Base-by-base conservation (phyloP, 2,113 vertebrate species). In the Xiphophorus hellerii region DNA sequence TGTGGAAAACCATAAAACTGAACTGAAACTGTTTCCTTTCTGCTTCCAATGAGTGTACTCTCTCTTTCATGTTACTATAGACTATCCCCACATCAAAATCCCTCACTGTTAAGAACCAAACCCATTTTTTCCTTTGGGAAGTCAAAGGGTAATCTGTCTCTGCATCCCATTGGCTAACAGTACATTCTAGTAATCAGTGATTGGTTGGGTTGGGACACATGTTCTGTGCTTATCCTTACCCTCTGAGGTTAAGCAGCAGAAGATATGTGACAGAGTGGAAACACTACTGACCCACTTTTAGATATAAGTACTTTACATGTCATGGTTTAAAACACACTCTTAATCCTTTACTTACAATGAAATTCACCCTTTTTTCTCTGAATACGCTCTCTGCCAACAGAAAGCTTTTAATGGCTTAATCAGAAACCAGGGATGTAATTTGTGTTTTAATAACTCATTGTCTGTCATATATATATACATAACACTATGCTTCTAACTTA, bases 401-500 rank as follows among this genome's bases (percentile, higher is more conserved):
- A 54, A 25, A 22, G 25, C 39, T 64, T 65, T 31, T 15, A 42
- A 42, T 42, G 0, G 14, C n/a, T 51, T 62, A 30, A 70, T 28
- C 58, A 71, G 9, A 30, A 71, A 66, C 31, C 58, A 67, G 54
- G 22, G 37, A 33, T 30, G 28, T 13, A 28, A 44, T 69, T 37
- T 35, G 48, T 20, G 51, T 35, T 58, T 39, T 28, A 33, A 12
- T 8, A 29, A 73, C 11, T 66, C 1, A 28, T 20, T 17, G 35
- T 25, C 22, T 65, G 12, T 14, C 28, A 8, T 1, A 4, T 10
- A 4, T 10, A 33, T 17, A 58, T n/a, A 66, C 12, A 76, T 51
- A 66, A 60, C 17, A 5, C 15, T 71, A 62, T 33, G 48, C 27
- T 71, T 70, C 67, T 28, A 62, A 68, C 61, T 17, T 39, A 44